A percentile compares a stretch with the other conserved stretches of the same genome.
Evolutionary conservation across 1,140 invertebrate genomes (phyloP).

Genomic region (Bemisia tabaci): DNA sequence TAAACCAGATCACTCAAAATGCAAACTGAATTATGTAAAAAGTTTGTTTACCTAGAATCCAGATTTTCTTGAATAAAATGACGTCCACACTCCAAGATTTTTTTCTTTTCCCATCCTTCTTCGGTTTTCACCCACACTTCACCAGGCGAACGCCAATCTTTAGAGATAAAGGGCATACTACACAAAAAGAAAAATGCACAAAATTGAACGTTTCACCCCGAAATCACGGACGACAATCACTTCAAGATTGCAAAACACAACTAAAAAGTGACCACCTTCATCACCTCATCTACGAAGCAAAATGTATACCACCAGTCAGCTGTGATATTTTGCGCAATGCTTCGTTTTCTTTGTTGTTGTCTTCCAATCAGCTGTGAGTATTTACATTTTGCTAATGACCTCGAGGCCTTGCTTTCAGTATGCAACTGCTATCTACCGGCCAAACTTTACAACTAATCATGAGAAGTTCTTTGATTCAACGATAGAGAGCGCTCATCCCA

Average conservation of each 20-base stretch:
- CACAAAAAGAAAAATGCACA: background rate
- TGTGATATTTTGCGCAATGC: background rate
- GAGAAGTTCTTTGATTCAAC: too few species aligned
- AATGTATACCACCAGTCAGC: background rate
- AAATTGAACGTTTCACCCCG: background rate
- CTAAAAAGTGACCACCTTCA: background rate
- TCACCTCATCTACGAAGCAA: background rate
- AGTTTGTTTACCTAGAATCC: conserved; percentile 11
- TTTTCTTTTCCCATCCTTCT: conserved; percentile 91
- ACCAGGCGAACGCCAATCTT: conserved; percentile 87
- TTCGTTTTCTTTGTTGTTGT: background rate
- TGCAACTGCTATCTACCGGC: background rate
- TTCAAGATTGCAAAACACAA: background rate
- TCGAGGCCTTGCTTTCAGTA: too few species aligned
- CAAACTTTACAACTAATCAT: too few species aligned
- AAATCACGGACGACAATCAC: background rate
- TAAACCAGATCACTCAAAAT: too few species aligned
- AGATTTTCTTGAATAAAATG: conserved; percentile 14
- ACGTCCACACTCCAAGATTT: conserved; percentile 63
- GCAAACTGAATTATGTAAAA: too few species aligned
- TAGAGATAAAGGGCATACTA: conserved; percentile 86
- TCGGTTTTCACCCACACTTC: conserved; percentile 96
- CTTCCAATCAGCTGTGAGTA: background rate
- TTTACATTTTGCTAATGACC: background rate
- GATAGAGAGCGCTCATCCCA: too few species aligned